Base-by-base conservation (phyloP, 2,113 vertebrate genomes). In the Hippocampus guttulatus region DNA sequence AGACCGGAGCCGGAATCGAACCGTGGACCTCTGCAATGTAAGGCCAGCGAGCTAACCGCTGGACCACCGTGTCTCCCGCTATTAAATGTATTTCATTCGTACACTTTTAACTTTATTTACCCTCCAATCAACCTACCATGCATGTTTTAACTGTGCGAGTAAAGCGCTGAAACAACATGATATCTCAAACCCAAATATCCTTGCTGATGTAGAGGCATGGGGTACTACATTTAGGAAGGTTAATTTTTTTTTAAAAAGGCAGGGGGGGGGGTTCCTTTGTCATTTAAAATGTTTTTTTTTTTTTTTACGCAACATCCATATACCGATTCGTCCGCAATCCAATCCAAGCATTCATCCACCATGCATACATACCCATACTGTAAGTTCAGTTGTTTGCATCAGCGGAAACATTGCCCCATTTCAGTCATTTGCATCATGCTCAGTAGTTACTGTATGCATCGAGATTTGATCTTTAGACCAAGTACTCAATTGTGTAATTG, bases 371-470 rank as follows among this genome's bases (percentile, higher is more conserved):
- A 43, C 38, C 15, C 51, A 33, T 61, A 68, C 38, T 65, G 68
- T 63, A 63, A 45, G 51, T 66, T 23, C 57, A 61, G 27, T 43
- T 57, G 54, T 76, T 57, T 75, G 75, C 74, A 75, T 40, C 52
- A 60, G 70, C 3, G 66, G 70, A 85, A 80, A 76, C 67, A 81
- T 79, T 72, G 80, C 23, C 77, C 72, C 21, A 70, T 38, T 83
- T 86, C 70, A 68, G 27, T 83, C 66, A 27, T 76, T 52, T 73
- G 69, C 71, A 68, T 79, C 66, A 67, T 14, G 63, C 38, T 64
- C 47, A 6, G 58, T 5, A 60, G 21, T 73, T 79, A 75, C 30
- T 62, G 51, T 67, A 69, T 25, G 40, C 67, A 66, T 45, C 14
- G 58, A 60, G 64, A 76, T 74, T 71, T 80, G 75, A 4, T 57